Conservation (phyloP, 2,888 invertebrate genomes). For the Limenitis camilla region DNA sequence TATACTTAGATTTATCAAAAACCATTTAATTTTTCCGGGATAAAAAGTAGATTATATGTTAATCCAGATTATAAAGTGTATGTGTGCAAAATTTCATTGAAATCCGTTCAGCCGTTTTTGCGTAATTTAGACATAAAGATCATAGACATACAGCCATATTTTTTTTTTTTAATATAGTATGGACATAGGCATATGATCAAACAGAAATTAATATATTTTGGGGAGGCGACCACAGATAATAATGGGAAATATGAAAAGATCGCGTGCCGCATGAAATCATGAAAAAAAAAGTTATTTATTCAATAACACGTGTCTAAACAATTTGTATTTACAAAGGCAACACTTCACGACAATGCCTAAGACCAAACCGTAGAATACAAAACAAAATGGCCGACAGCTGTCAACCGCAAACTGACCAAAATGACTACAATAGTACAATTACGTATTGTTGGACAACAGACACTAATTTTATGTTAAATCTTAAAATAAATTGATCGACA, state of each 20-base stretch:
- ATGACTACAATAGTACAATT: constrained; percentile 28
- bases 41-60: too few relatives aligned
- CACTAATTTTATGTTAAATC: neutral
- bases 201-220: too few relatives aligned
- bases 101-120: too few relatives aligned
- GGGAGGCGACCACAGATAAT: constrained; percentile 11
- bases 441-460: constrained; percentile 10
- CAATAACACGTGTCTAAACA: constrained; percentile 40
- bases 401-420: constrained; percentile 51
- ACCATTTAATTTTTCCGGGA: too few relatives aligned
- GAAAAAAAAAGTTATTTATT: constrained; percentile 31
- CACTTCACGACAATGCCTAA: constrained; percentile 24
- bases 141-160: too few relatives aligned
- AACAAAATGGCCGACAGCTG: constrained; percentile 37
- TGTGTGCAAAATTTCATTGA: too few relatives aligned
- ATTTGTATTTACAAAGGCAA: constrained; percentile 31
- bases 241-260: constrained; percentile 9
- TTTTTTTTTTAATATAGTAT: too few relatives aligned
- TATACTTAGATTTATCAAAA: too few relatives aligned
- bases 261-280: constrained; percentile 8
- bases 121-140: too few relatives aligned
- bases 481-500: too few relatives aligned
- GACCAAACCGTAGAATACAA: neutral
- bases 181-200: too few relatives aligned
- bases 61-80: too few relatives aligned